Percentiles rank a stretch among this genome's conserved stretches.
Conservation (phyloP, 2,113 vertebrate genomes). For the Varanus komodoensis region DNA sequence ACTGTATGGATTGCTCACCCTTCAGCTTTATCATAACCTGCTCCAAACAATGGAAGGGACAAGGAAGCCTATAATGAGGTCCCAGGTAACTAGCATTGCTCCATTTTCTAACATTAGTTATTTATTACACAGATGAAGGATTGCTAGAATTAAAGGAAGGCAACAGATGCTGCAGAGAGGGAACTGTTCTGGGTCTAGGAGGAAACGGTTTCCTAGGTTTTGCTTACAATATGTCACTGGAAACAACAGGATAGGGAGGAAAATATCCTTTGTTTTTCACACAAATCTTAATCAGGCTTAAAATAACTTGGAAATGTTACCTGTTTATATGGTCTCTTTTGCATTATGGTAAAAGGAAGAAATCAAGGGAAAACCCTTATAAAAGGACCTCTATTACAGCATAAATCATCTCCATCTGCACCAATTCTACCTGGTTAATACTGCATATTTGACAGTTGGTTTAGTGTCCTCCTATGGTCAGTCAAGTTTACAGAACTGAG, state of each 20-base stretch:
- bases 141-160: neutral
- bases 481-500: no score
- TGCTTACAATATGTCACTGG: slow-evolving; percentile 21
- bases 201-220: slow-evolving; percentile 13
- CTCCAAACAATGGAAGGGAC: slow-evolving; percentile 41
- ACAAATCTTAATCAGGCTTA: slow-evolving; percentile 36
- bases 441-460: slow-evolving; percentile 15
- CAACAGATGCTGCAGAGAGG: slow-evolving; percentile 2
- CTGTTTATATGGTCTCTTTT: slow-evolving; percentile 2
- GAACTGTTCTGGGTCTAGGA: slow-evolving; percentile 38
- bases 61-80: slow-evolving; percentile 46
- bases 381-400: neutral
- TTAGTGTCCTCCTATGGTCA: no score
- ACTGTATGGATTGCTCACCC: slow-evolving; percentile 45
- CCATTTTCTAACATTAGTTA: slow-evolving; percentile 40
- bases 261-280: slow-evolving; percentile 19
- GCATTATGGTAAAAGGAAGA: neutral
- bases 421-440: neutral
- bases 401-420: neutral
- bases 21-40: slow-evolving; percentile 34
- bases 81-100: slow-evolving; percentile 67
- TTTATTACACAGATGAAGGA: neutral
- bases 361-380: neutral
- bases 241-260: slow-evolving; percentile 4
- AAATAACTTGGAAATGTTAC: slow-evolving; percentile 28